A percentile compares a stretch with the other conserved stretches of the same genome.
Conservation (phyloP, 2,888 invertebrate genomes). For the Gibbula magus region DNA sequence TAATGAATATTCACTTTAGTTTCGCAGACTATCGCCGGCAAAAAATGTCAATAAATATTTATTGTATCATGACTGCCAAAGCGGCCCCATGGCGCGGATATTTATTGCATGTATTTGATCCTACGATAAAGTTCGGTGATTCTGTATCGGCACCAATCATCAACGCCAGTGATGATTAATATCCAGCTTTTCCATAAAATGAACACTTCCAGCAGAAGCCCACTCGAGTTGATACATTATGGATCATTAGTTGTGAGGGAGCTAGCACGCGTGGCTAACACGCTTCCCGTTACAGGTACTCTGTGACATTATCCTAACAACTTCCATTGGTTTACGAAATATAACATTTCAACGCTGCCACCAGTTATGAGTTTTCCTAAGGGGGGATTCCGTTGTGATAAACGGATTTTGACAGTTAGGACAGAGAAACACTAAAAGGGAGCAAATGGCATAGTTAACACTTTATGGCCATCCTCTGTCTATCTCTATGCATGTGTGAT, state of each 20-base stretch:
- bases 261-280: neutral
- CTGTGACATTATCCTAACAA: neutral
- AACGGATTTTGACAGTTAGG: neutral
- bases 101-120: neutral
- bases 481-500: too few relatives aligned
- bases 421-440: neutral
- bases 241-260: constrained; percentile 1
- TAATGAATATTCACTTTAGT: constrained; percentile 1
- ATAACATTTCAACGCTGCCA: too few relatives aligned
- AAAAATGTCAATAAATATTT: constrained; percentile 6
- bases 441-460: too few relatives aligned
- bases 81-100: neutral
- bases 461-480: too few relatives aligned
- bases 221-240: neutral
- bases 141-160: neutral
- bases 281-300: neutral
- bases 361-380: neutral
- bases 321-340: neutral
- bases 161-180: neutral
- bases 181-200: neutral
- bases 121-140: neutral
- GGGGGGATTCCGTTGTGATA: neutral
- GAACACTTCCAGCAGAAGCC: neutral
- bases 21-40: neutral
- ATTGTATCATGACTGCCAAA: neutral